Conservation (phyloP, 2,797 vertebrate genomes). For the Cirrhinus molitorella region DNA sequence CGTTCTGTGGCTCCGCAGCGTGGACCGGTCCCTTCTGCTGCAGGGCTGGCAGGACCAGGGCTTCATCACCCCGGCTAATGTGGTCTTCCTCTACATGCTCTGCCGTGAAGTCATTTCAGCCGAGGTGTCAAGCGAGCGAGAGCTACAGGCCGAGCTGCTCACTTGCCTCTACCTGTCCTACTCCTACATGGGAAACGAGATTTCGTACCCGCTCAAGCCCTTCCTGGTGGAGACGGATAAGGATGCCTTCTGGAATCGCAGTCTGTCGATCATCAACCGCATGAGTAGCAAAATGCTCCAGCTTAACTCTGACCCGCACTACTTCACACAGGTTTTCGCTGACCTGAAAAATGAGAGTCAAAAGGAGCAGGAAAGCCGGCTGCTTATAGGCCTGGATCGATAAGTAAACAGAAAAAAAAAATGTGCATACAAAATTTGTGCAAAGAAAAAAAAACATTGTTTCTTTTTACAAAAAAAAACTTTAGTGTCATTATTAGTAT, state of each 20-base stretch:
- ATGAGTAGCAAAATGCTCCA: conserved; percentile 98
- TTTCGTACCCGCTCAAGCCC: conserved; percentile 96
- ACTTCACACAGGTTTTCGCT: conserved; percentile 96
- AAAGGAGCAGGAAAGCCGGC: conserved; percentile 88
- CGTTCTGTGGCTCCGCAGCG: conserved; percentile 92
- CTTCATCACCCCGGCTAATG: conserved; percentile 95
- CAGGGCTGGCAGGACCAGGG: conserved; percentile 98
- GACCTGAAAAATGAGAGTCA: conserved; percentile 93
- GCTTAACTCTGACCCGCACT: conserved; percentile 96
- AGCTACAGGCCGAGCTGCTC: conserved; percentile 90
- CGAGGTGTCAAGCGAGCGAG: conserved; percentile 89
- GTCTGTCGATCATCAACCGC: conserved; percentile 92
- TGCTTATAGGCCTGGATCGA: conserved; percentile 93
- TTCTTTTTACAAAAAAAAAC: background rate
- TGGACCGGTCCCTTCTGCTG: conserved; percentile 92
- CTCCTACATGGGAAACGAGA: conserved; percentile 98
- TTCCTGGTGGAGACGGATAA: conserved; percentile 95
- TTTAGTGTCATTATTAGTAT: conserved; percentile 39
- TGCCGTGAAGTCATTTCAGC: conserved; percentile 91
- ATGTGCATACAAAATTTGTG: conserved; percentile 9
- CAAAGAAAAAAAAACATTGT: background rate
- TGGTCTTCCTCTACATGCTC: conserved; percentile 96
- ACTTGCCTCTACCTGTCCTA: conserved; percentile 96
- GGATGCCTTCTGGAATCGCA: conserved; percentile 97
- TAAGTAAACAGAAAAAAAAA: conserved; percentile 71